Evolutionary conservation across 2,888 invertebrate species (phyloP).

Genomic region (Cantharis lateralis): DNA sequence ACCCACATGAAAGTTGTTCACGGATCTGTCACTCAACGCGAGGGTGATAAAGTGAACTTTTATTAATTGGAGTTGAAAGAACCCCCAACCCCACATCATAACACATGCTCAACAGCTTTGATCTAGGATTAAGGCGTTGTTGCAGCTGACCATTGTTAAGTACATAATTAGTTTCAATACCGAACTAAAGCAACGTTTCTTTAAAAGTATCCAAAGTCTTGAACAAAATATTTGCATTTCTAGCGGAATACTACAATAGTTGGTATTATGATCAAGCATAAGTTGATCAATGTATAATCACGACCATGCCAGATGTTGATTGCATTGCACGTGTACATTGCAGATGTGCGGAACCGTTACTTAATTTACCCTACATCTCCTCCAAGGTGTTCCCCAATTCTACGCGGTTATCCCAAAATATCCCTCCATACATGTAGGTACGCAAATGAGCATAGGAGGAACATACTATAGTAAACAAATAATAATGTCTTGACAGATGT

Average conservation of each 20-base stretch:
- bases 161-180: conserved; percentile 3
- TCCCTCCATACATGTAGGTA: not conserved
- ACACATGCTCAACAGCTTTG: conserved; percentile 28
- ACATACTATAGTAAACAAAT: not conserved
- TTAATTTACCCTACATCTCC: conserved; percentile 31
- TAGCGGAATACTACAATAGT: not conserved
- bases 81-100: conserved; percentile 16
- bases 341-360: conserved; percentile 49
- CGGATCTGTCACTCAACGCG: conserved; percentile 20
- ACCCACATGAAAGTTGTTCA: conserved; percentile 20
- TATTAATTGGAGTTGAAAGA: conserved; percentile 27
- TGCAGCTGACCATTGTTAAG: conserved; percentile 24
- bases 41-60: conserved; percentile 25
- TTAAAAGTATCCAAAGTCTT: not conserved
- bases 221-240: not conserved
- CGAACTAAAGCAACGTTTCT: not conserved
- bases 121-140: conserved; percentile 9
- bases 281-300: conserved; percentile 38
- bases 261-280: not conserved
- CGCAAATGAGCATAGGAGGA: not conserved
- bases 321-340: conserved; percentile 45
- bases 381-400: conserved; percentile 43
- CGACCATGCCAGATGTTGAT: conserved; percentile 46
- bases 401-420: conserved; percentile 15
- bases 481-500: conserved; percentile 18